phyloP scores from a whole-genome alignment of 2,113 vertebrate species.

The Oryzias celebensis region DNA sequence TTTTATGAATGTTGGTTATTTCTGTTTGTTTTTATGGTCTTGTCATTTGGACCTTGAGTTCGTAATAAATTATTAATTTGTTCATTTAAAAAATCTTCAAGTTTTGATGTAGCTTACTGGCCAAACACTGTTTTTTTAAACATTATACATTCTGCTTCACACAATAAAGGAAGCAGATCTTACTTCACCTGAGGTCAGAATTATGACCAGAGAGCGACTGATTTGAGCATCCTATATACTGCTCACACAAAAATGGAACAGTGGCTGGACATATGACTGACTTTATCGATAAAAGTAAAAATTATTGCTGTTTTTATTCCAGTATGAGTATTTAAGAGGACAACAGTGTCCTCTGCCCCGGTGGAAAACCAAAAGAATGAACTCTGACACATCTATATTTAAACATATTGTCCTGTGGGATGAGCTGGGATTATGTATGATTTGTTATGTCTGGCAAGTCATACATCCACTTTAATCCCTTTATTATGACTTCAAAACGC shows the following conservation, averaged over 20 bases:
- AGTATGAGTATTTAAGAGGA: conserved; percentile 19
- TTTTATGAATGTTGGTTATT: too few species aligned
- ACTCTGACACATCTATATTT: conserved; percentile 50
- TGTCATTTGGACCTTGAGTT: too few species aligned
- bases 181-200: not conserved
- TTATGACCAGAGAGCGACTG: not conserved
- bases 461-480: conserved; percentile 34
- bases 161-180: not conserved
- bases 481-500: conserved; percentile 8
- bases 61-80: too few species aligned
- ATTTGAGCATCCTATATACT: not conserved
- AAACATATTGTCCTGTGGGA: conserved; percentile 46
- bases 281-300: conserved; percentile 30
- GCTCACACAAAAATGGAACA: conserved; percentile 13
- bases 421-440: conserved; percentile 54
- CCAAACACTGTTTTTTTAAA: too few species aligned
- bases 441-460: conserved; percentile 48
- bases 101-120: too few species aligned
- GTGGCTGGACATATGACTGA: conserved; percentile 10
- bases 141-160: not conserved
- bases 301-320: conserved; percentile 3
- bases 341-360: conserved; percentile 18
- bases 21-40: too few species aligned
- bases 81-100: too few species aligned
- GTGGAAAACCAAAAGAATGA: conserved; percentile 29